phyloP scores from a whole-genome alignment of 1,140 invertebrate species.

The Pseudomyrmex flavicornis region DNA sequence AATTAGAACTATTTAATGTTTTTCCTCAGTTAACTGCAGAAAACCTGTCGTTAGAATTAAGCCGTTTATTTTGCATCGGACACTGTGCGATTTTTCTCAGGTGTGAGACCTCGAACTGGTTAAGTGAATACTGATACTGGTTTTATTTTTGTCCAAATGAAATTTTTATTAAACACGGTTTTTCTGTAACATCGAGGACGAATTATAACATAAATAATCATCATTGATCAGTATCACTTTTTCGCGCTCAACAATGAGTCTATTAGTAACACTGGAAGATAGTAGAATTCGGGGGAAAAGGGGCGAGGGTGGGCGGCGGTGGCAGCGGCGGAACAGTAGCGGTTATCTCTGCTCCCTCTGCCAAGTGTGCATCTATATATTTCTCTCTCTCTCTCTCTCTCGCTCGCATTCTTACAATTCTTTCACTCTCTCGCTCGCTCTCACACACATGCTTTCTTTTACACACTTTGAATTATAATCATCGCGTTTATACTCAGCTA shows the following conservation, averaged over 20 bases:
- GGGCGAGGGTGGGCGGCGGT: slow-evolving; percentile 62
- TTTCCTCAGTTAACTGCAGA: neutral
- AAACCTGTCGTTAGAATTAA: neutral
- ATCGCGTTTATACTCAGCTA: slow-evolving; percentile 71
- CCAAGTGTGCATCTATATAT: slow-evolving; percentile 53
- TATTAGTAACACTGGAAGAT: slow-evolving; percentile 84
- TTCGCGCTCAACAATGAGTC: slow-evolving; percentile 83
- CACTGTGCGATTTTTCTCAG: slow-evolving; percentile 10
- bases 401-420: slow-evolving; percentile 26
- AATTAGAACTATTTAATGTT: neutral
- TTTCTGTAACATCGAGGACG: slow-evolving; percentile 85
- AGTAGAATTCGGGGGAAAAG: slow-evolving; percentile 67
- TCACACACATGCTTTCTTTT: slow-evolving; percentile 24
- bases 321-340: slow-evolving; percentile 62
- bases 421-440: neutral
- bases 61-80: neutral
- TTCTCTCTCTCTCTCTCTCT: slow-evolving; percentile 46
- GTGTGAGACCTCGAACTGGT: slow-evolving; percentile 58
- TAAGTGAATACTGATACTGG: slow-evolving; percentile 66
- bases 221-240: slow-evolving; percentile 84
- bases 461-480: slow-evolving; percentile 49
- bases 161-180: slow-evolving; percentile 86
- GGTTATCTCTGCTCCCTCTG: slow-evolving; percentile 67
- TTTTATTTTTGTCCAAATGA: slow-evolving; percentile 83
- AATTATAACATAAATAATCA: slow-evolving; percentile 85